A percentile compares a stretch with the other conserved stretches of the same genome.
Conservation (phyloP, 2,113 vertebrate species). For the Promerops cafer region DNA sequence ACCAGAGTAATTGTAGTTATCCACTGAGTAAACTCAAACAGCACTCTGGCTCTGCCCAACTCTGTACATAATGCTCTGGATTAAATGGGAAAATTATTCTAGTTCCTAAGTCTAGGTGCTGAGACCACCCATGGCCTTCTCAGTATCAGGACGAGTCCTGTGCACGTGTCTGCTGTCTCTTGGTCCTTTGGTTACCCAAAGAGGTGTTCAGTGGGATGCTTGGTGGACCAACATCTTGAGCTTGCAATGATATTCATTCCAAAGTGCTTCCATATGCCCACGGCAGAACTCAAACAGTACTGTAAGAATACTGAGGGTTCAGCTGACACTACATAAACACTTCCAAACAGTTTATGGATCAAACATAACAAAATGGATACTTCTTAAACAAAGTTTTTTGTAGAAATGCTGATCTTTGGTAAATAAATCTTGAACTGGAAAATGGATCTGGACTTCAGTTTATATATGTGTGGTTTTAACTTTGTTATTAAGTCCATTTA, state of each 20-base stretch:
- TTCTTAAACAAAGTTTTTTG: not conserved
- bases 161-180: not conserved
- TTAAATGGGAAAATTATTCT: not conserved
- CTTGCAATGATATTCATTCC: not conserved
- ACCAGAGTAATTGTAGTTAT: not conserved
- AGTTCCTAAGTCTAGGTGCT: not conserved
- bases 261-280: not conserved
- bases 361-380: not conserved
- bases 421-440: not conserved
- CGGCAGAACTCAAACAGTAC: not conserved
- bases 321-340: not conserved
- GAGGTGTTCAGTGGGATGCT: not conserved
- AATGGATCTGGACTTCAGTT: not conserved
- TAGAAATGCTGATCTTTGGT: not conserved
- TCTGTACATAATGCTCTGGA: not conserved
- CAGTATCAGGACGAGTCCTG: not conserved
- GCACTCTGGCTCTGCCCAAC: not conserved
- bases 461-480: not conserved
- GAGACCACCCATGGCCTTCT: not conserved
- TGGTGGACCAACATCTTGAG: not conserved
- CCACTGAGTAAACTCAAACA: not conserved
- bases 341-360: not conserved
- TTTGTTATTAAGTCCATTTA: not conserved
- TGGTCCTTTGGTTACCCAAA: not conserved
- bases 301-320: not conserved